phyloP scores from a whole-genome alignment of 1,140 invertebrate genomes.

The Melipona quadrifasciata region DNA sequence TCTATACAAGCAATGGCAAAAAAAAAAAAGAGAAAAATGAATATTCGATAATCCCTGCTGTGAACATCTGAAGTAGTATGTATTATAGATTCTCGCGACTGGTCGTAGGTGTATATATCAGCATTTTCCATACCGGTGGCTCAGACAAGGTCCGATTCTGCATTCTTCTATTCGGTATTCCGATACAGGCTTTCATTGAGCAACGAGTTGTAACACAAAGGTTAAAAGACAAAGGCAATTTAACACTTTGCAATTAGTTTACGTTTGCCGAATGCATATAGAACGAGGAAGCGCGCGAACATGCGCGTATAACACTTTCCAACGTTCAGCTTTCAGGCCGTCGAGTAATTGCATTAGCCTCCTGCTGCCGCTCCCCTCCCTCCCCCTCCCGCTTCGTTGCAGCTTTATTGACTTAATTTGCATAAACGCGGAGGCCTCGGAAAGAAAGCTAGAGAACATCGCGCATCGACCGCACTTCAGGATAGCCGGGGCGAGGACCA shows the following conservation, averaged over 20 bases:
- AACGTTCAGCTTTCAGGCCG: neutral
- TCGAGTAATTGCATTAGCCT: constrained; percentile 28
- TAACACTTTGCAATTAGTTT: neutral
- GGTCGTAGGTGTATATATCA: too few species aligned
- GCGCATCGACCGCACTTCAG: neutral
- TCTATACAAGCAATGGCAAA: too few species aligned
- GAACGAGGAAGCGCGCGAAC: neutral
- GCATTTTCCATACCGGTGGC: too few species aligned
- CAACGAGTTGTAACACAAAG: neutral
- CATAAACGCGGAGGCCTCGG: constrained; percentile 21
- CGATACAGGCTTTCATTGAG: neutral
- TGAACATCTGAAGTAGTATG: too few species aligned
- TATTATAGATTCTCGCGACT: too few species aligned
- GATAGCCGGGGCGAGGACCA: neutral
- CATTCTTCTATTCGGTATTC: neutral
- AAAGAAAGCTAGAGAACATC: constrained; percentile 10
- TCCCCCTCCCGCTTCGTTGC: too few species aligned
- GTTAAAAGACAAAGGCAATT: neutral
- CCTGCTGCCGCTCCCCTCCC: neutral
- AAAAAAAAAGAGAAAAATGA: too few species aligned
- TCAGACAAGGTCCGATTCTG: neutral
- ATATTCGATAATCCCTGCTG: too few species aligned
- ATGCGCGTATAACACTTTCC: neutral
- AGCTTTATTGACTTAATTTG: constrained; percentile 27
- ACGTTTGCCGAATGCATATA: neutral